phyloP scores from a whole-genome alignment of 2,113 vertebrate species.

The Mixornis gularis region DNA sequence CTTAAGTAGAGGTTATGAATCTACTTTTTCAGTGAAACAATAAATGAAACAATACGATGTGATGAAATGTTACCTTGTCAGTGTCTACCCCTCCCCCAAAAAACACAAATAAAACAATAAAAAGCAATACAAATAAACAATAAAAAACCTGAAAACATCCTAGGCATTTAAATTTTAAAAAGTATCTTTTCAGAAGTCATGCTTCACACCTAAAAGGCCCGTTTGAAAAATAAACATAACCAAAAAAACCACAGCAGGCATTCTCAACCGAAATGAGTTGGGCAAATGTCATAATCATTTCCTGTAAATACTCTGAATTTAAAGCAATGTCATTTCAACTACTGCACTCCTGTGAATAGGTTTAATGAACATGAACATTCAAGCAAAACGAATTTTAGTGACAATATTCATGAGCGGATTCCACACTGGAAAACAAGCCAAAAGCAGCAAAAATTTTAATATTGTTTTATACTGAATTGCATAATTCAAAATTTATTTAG shows the following conservation, averaged over 20 bases:
- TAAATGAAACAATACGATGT: neutral
- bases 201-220: neutral
- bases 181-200: neutral
- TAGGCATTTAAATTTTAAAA: neutral
- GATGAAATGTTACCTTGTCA: neutral
- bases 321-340: neutral
- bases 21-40: neutral
- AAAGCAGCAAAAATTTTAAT: neutral
- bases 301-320: neutral
- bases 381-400: neutral
- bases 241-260: neutral
- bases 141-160: rapidly evolving
- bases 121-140: neutral
- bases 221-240: neutral
- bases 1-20: neutral
- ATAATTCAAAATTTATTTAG: neutral
- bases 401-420: neutral
- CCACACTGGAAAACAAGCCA: neutral
- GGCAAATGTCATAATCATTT: neutral
- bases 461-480: neutral
- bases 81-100: neutral
- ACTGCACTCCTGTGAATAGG: neutral
- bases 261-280: neutral
- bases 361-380: neutral
- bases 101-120: neutral